A percentile compares a stretch with the other conserved stretches of the same genome.
phyloP scores from a whole-genome alignment of 2,888 invertebrate genomes.

The Lysandra bellargus region DNA sequence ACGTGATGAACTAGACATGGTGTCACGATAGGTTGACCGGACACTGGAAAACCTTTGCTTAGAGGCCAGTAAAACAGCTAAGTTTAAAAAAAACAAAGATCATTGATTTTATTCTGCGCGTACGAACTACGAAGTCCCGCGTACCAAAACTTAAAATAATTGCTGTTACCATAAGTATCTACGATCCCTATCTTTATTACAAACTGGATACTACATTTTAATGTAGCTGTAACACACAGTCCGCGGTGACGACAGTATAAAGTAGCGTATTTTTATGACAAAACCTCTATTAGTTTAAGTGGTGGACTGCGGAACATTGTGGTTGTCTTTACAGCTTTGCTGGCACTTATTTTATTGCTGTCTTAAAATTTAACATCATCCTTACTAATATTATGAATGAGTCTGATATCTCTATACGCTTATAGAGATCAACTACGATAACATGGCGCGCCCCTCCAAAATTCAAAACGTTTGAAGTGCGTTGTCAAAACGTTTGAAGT shows the following conservation, averaged over 20 bases:
- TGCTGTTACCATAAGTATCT: neutral
- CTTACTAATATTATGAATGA: neutral
- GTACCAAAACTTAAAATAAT: neutral
- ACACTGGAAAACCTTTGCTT: too few species aligned
- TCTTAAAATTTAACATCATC: conserved; percentile 3
- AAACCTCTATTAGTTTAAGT: conserved; percentile 71
- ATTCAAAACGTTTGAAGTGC: too few species aligned
- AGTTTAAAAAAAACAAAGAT: too few species aligned
- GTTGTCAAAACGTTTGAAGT: too few species aligned
- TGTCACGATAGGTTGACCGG: too few species aligned
- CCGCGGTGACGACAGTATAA: neutral
- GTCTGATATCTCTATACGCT: neutral
- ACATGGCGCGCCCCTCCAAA: too few species aligned
- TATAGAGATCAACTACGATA: too few species aligned
- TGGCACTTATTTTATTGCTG: conserved; percentile 36
- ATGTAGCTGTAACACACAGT: neutral
- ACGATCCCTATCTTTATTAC: neutral
- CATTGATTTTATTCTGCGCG: too few species aligned
- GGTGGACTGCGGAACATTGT: conserved; percentile 48
- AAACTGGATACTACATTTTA: neutral
- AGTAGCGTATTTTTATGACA: conserved; percentile 75
- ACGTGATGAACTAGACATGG: too few species aligned
- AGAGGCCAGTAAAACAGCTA: too few species aligned
- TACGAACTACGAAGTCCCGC: too few species aligned
- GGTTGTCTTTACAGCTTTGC: conserved; percentile 51